Evolutionary conservation across 2,888 invertebrate genomes (phyloP).

Genomic region (Odontomyia ornata): DNA sequence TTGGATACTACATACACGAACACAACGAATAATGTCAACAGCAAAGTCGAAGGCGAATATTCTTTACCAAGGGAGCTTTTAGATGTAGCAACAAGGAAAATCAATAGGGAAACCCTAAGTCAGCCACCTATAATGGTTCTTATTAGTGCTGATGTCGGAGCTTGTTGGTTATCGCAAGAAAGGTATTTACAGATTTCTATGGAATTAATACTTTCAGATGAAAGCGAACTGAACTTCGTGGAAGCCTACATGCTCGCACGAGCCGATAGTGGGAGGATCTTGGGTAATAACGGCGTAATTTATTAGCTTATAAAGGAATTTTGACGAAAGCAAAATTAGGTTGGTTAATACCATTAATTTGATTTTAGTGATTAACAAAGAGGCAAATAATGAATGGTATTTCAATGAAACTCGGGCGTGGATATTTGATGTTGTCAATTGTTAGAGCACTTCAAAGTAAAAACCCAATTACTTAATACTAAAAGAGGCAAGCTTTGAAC

Average conservation of each 20-base stretch:
- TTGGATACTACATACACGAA: background rate
- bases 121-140: conserved; percentile 36
- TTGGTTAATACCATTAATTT: background rate
- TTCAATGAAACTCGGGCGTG: no score
- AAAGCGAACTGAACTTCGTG: background rate
- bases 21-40: conserved; percentile 14
- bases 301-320: background rate
- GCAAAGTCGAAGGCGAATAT: conserved; percentile 15
- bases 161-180: background rate
- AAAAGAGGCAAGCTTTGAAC: no score
- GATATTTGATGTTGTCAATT: no score
- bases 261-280: background rate
- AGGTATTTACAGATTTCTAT: background rate
- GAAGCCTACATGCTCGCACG: background rate
- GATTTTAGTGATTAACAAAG: background rate
- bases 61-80: background rate
- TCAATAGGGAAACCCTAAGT: conserved; percentile 22
- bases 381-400: no score
- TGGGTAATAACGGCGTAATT: background rate
- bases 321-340: background rate
- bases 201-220: background rate
- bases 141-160: conserved; percentile 13
- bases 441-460: no score
- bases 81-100: background rate
- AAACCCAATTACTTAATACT: no score